Base-by-base conservation (phyloP, 2,113 vertebrate genomes). In the Bothrops jararaca region DNA sequence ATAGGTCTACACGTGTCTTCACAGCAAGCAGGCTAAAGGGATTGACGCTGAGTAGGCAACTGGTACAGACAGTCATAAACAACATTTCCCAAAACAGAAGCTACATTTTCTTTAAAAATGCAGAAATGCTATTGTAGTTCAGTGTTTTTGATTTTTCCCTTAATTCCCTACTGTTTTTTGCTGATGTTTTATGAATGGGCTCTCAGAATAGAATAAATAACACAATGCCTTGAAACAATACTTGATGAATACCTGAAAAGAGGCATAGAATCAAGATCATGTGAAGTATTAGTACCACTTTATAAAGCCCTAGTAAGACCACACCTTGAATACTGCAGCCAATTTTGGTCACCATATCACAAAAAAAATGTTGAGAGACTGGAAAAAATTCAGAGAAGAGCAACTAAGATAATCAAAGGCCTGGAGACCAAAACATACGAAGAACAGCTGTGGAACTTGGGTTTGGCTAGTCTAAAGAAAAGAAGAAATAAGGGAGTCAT, bases 1-100 rank as follows among this genome's bases (percentile, higher is more conserved):
- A 90, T 94, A 95, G 95, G 93, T 95, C 92, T 90, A 94, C 89
- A 5, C 42, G 3, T 88, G 86, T 90, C 56, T 69, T 88, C 11
- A 50, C 26, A 86, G 34, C 10, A 20, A 29, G 53, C 56, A 22
- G 91, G 95, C 88, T 91, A 88, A 53, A 85, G 89, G 90, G 45
- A n/a, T 88, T 64, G 92, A 34, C 34, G 58, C 10, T 24, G 34
- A 48, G 60, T n/a, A 69, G 12, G 22, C 29, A 69, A 69, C 3
- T 20, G 26, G n/a, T 24, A 42, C 11, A 58, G 39, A 45, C 1
- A 1, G 5, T n/a, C 34, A 56, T 87, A 53, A 54, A n/a, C 1
- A 92, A 91, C 90, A 58, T n/a, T 88, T 92, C 45, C 48, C 23
- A n/a, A 92, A 3, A 34, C 88, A 88, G 29, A 50, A 45, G 56